phyloP scores from a whole-genome alignment of 2,888 invertebrate species.

The Machimus atricapillus region DNA sequence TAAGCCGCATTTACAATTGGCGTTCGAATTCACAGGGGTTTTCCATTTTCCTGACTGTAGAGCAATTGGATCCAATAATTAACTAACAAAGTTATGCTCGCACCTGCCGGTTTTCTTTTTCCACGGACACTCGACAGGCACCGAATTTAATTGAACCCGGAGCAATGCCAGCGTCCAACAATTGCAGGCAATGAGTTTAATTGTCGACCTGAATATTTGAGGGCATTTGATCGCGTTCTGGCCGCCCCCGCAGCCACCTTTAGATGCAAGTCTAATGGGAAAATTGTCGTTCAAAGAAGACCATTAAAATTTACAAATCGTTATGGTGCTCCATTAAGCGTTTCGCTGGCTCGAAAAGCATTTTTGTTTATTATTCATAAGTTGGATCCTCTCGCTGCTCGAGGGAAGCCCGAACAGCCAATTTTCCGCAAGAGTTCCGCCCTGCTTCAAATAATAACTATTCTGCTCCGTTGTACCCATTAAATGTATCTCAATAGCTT shows the following conservation, averaged over 20 bases:
- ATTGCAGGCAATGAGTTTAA: not conserved
- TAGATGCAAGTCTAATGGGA: not conserved
- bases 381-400: not conserved
- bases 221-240: not conserved
- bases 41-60: not conserved
- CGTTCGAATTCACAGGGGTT: not conserved
- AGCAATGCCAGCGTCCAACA: not conserved
- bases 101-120: not conserved
- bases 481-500: conserved; percentile 12
- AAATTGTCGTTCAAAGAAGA: not conserved
- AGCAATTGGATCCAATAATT: not conserved
- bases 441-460: not conserved
- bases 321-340: not conserved
- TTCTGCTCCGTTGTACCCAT: not conserved
- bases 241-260: not conserved
- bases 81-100: not conserved
- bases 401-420: not conserved
- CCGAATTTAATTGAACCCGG: not conserved
- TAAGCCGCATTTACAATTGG: not conserved
- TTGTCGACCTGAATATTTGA: not conserved
- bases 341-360: not conserved
- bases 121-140: not conserved
- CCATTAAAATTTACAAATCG: not conserved
- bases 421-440: not conserved
- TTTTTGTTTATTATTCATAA: conserved; percentile 8